phyloP scores from a whole-genome alignment of 2,888 invertebrate species.

The Agrilus mali region DNA sequence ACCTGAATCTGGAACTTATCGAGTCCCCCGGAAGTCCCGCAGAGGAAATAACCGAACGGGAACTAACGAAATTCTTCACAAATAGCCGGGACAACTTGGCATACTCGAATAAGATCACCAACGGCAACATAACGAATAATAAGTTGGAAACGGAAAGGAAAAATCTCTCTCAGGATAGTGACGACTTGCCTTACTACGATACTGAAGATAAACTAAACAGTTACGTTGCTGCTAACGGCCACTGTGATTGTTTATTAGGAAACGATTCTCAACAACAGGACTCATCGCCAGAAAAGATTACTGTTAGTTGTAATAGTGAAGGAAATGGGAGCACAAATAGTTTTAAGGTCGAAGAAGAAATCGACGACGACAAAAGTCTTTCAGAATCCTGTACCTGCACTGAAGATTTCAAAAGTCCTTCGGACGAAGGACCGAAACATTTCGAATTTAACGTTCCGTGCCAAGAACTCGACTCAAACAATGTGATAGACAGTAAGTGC shows the following conservation, averaged over 20 bases:
- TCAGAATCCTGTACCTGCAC: constrained; percentile 12
- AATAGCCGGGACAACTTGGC: constrained; percentile 23
- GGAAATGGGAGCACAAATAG: constrained; percentile 6
- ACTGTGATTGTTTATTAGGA: neutral
- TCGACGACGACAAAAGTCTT: constrained; percentile 13
- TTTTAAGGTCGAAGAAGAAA: constrained; percentile 19
- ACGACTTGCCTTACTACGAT: constrained; percentile 40
- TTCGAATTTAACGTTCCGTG: neutral
- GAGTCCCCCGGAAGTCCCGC: constrained; percentile 60
- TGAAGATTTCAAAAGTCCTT: constrained; percentile 7
- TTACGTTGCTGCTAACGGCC: neutral
- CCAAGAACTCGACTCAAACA: neutral
- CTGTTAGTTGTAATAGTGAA: too few relatives aligned
- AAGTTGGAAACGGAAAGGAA: constrained; percentile 1
- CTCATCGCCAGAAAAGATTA: neutral
- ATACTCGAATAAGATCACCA: constrained; percentile 31
- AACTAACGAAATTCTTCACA: constrained; percentile 27
- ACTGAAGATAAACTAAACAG: constrained; percentile 18
- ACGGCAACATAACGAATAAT: constrained; percentile 6
- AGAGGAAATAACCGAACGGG: constrained; percentile 31
- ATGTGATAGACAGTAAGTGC: too few relatives aligned
- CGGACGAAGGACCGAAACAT: neutral
- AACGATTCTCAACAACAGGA: too few relatives aligned
- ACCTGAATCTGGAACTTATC: constrained; percentile 50
- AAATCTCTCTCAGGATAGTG: constrained; percentile 29